Base-by-base conservation (phyloP, 1,140 invertebrate species). In the Rhagoletis zephyria region DNA sequence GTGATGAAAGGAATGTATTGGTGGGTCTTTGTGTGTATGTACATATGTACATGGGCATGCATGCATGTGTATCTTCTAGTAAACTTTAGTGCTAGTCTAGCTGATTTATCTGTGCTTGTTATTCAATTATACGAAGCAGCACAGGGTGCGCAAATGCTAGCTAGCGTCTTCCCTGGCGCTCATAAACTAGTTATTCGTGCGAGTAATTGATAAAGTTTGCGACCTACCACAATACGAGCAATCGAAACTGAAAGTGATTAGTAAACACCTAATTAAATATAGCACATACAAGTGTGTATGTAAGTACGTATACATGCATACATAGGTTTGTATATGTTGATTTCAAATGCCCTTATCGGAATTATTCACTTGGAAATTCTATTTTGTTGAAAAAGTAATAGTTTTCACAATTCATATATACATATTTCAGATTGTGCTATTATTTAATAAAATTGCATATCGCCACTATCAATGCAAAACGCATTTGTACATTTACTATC, bases 81-180 rank as follows among this genome's bases (percentile, higher is more conserved):
- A 40, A 74, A 40, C 74, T 51, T 30, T n/a, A 16, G 86, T 90
- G 63, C 87, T 86, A 74, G 85, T 85, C 63, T 88, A 87, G 87
- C 87, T 88, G 89, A 89, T 89, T 90, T 89, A 89, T 90, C 89
- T 89, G 88, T 90, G 89, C 89, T 88, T 88, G 87, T 61, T 61
- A 61, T 87, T 45, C 86, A 77, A 42, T 56, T 85, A 85, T 88
- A 90, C 89, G 90, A 89, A 89, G 90, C 74, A 4, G 2, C 74
- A 81, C 74, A 81, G 74, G 74, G 74, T 56, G 74, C 42, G 74
- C 74, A 56, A 81, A 51, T 81, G 42, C 42, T 81, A 19, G 61
- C 61, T 63, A 30, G n/a, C 45, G 19, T 30, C 30, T 12, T 77
- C 70, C 30, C 70, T 5, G n/a, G n/a, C 70, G 19, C 45, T n/a